Percentiles rank a stretch among this genome's conserved stretches.
Conservation (phyloP, 35 echinoderm and acorn worm species). For the Apostichopus japonicus region DNA sequence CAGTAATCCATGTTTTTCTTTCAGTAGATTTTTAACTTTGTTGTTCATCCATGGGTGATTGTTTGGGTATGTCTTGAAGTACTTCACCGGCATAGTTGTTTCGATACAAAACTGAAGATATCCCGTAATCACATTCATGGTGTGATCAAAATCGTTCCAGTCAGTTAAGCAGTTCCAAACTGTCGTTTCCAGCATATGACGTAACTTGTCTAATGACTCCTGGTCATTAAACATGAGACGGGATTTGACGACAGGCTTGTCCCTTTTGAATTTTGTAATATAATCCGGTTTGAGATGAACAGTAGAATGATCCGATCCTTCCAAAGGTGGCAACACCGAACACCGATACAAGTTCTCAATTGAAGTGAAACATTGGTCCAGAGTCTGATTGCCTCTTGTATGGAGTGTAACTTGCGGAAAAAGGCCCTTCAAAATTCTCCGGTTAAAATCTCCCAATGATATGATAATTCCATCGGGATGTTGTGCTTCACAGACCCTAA, state of each 20-base stretch:
- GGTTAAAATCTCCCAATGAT: slow-evolving; percentile 27
- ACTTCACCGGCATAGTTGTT: too few species aligned
- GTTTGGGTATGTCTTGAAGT: too few species aligned
- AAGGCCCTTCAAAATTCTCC: slow-evolving; percentile 16
- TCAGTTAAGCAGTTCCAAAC: slow-evolving; percentile 6
- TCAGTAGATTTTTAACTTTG: too few species aligned
- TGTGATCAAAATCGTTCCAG: not conserved
- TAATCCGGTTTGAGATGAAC: slow-evolving; percentile 19
- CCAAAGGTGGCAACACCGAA: slow-evolving; percentile 15
- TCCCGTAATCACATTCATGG: not conserved
- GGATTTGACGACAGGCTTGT: slow-evolving; percentile 33
- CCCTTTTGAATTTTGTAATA: not conserved
- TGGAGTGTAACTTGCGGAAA: slow-evolving; percentile 7
- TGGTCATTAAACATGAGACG: slow-evolving; percentile 22
- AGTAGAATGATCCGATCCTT: not conserved
- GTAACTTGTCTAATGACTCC: not conserved
- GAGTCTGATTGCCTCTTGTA: too few species aligned
- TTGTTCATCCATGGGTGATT: too few species aligned
- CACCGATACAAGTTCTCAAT: not conserved
- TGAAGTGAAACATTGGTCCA: slow-evolving; percentile 28
- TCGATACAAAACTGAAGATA: too few species aligned
- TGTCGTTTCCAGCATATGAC: slow-evolving; percentile 25
- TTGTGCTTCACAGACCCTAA: slow-evolving; percentile 19
- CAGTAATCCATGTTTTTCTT: too few species aligned
- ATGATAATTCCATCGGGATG: slow-evolving; percentile 15